Evolutionary conservation across 2,888 invertebrate genomes (phyloP), one percentile per base, ranked within the genome.

Genomic region (Nineta flava): DNA sequence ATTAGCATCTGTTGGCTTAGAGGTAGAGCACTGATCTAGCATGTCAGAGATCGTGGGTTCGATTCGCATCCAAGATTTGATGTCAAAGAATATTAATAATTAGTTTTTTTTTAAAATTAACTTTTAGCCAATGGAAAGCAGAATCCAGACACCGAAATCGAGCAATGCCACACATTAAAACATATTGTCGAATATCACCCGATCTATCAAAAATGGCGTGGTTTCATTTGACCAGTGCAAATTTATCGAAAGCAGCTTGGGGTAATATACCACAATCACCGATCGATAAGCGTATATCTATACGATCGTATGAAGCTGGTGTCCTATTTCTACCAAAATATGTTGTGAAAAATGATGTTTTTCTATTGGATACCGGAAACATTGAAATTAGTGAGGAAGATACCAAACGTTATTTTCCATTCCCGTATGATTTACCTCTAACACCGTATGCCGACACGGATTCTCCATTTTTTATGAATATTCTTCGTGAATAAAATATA

Each of bases 171-270:
- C 97, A 99, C 62, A 90, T 96, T 38, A 99, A 99, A 66, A 80
- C 83, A 0, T 97, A 95, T 64, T 77, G 81, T 0, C 74, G 95
- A 9, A 67, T 81, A 2, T 84, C 85, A 0, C 79, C 82, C 0
- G 80, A 83, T 61, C 63, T 69, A 51, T 69, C 66, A n/a, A 67
- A 70, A 56, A 72, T 85, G 3, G 81, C 88, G 0, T 97, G 83
- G 82, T 91, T 87, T 63, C 67, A 90, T 1, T 69, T 96, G 1
- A 94, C 94, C 0, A 95, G 95, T 49, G 92, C 90, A 0, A 99
- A 99, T 70, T 70, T 96, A 31, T 97, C 96, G 10, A 96, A 95
- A 70, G 92, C 96, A 1, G 97, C 97, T 0, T 97, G 97, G 97
- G 97, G 97, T 40, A 65, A 74, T 9, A 79, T 77, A 54, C 77